Evolutionary conservation across 2,888 invertebrate species (phyloP), one percentile per base, ranked within the genome.

Genomic region (Furcula furcula): DNA sequence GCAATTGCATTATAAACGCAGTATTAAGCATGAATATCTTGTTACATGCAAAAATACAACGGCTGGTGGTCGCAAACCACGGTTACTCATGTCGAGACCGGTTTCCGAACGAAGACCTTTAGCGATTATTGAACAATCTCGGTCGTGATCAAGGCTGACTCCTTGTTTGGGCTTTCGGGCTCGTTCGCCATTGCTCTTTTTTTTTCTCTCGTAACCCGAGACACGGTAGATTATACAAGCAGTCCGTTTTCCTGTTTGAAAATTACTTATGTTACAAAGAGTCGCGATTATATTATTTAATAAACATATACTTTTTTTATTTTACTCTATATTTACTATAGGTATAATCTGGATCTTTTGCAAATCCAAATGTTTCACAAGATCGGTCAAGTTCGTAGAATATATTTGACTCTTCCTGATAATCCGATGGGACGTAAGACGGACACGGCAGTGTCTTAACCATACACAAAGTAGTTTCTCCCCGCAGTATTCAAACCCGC

Each of bases 11-110:
- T 66, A 66, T 52, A 42, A 41, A 62, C 63, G 50, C 53, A 47
- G 50, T 55, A 56, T 46, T 53, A 56, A 54, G 39, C 63, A 48
- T 44, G 58, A 58, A 69, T 76, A 76, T 82, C 69, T 58, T 55
- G 62, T 83, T 82, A 53, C 81, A 65, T 67, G 78, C 72, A 75
- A 82, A 81, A 82, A 77, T 76, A 58, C 57, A 56, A 55, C 66
- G 53, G 40, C 50, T 50, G 54, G 66, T 54, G 64, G 65, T 65
- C 49, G 48, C 32, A 34, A 40, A 62, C 58, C 53, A 65, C 55
- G 57, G 65, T 69, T 72, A 55, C 58, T 75, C 67, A 57, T 53
- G 58, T 76, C 70, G 43, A 62, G 55, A 82, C 82, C 78, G 79
- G 80, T 83, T 77, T 67, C 48, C 28, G 55, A 62, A 60, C 62